These are phyloP conservation scores for Micrasema minimum DNA, from an alignment of 1,140 invertebrate species.

Conservation along the genomic window DNA sequence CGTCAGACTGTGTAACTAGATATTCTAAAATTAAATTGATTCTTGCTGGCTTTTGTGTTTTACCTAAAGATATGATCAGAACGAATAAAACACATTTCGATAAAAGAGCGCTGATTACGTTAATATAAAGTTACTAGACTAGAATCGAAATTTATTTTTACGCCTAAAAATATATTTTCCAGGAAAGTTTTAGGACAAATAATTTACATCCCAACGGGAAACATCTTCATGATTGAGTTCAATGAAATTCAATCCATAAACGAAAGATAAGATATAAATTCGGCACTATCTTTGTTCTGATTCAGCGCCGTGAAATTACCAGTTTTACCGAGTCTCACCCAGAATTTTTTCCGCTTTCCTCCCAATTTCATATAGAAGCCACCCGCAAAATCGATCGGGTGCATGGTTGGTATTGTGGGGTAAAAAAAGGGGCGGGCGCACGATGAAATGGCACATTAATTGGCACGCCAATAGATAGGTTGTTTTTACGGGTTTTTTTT, in stretches of 20 bases:
- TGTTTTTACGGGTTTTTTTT: slow-evolving; percentile 42
- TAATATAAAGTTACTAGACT: too few relatives aligned
- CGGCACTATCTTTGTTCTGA: slow-evolving; percentile 1
- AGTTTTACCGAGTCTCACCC: slow-evolving; percentile 8
- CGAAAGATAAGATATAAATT: slow-evolving; percentile 1
- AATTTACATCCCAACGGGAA: not conserved
- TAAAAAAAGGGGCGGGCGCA: slow-evolving; percentile 13
- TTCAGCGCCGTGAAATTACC: slow-evolving; percentile 7
- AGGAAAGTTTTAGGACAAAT: too few relatives aligned
- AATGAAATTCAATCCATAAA: slow-evolving; percentile 11
- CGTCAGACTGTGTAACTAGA: too few relatives aligned
- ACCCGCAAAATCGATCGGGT: not conserved
- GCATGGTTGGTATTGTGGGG: not conserved
- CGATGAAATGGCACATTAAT: too few relatives aligned
- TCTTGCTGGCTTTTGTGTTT: too few relatives aligned
- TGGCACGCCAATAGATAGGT: slow-evolving; percentile 43
- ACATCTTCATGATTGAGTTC: too few relatives aligned
- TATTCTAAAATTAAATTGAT: too few relatives aligned
- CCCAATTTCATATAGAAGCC: not conserved
- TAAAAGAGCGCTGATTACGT: too few relatives aligned
- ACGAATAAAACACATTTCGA: too few relatives aligned
- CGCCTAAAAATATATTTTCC: too few relatives aligned
- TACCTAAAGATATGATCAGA: too few relatives aligned
- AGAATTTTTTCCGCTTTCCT: not conserved
- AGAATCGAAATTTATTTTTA: too few relatives aligned